Evolutionary conservation across 2,797 vertebrate genomes (phyloP), one percentile per base, ranked within the genome.

Genomic region (Brachyrhaphis roseni): DNA sequence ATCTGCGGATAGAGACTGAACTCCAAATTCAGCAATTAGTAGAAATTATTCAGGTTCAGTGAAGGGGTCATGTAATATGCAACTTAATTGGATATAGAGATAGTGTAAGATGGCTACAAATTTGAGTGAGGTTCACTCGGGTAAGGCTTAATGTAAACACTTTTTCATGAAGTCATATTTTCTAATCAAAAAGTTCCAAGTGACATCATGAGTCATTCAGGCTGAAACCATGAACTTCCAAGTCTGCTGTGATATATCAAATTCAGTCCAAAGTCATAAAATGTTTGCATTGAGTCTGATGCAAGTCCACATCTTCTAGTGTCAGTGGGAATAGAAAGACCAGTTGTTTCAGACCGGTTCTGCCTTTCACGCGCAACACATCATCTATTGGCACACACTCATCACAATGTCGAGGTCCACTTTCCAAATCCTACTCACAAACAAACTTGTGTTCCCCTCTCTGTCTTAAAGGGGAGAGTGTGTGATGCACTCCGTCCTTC

Each of bases 281-380:
- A 59, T 59, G 16, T 20, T 23, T 66, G 13, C 62, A 39, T 5
- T 23, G 18, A 39, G 34, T 66, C 34, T 10, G 18, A 23, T 23
- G 39, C 34, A 1, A 39, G 18, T 26, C 39, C 36, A 68, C 64
- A n/a, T 12, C 23, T 23, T 43, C 66, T 45, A 26, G 82, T 86
- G 86, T 90, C 91, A 81, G 78, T 26, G 82, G 77, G 70, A 20
- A 36, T 4, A 39, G 73, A 68, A 64, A 93, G 4, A 90, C 91
- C 92, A 92, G 90, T 62, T 62, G 87, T 90, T 90, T 89, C 79
- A 77, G 70, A 84, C 51, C 78, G 71, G 83, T 70, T 87, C 82
- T 90, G 86, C 83, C 82, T 86, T 90, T 91, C 94, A 94, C 80
- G 78, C 92, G 93, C 89, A 86, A 75, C 85, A 91, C 89, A 93